Evolutionary conservation across 1,140 invertebrate genomes (phyloP), one percentile per base, ranked within the genome.

Genomic region (Drosophila tropicalis): DNA sequence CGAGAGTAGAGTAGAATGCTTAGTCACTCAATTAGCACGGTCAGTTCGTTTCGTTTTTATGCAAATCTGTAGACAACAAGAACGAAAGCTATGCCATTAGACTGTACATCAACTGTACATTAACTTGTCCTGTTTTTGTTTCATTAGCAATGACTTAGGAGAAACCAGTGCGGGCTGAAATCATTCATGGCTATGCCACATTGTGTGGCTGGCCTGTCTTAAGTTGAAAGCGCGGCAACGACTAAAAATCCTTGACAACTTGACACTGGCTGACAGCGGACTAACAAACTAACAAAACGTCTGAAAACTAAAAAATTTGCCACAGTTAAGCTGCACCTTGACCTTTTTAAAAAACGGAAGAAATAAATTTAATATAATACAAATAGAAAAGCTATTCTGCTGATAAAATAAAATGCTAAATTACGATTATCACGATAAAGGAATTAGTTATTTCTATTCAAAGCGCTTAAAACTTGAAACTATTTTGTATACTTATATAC

Each of bases 21-120:
- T 83, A 86, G 79, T 86, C 83, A 87, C 83, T 86, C 83, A 86
- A 86, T 86, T 86, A 86, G 83, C 79, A 73, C 61, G 72, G 70
- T 64, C 70, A 76, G 57, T 44, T 69, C 70, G 58, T 41, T 39
- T 34, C 66, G 75, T 83, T 87, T 86, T 81, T 86, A 86, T 86
- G 83, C 83, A 86, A 86, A 86, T 87, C 83, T 56, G 29, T 13
- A 29, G 32, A 22, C 29, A 66, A 34, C 29, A 15, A 64, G 72
- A 54, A 34, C 5, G 29, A 34, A 66, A 58, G 62, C 56, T 41
- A 62, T 41, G 62, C 84, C 84, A 87, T 87, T 87, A 87, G 76
- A 84, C 62, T 87, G 76, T 83, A 89, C 84, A 87, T 87, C 84
- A 84, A 87, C 84, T 87, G 70, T 89, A 89, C 84, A 87, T 87